Evolutionary conservation across 2,797 vertebrate genomes (phyloP), one percentile per base, ranked within the genome.

Genomic region (Myotis findleyi): DNA sequence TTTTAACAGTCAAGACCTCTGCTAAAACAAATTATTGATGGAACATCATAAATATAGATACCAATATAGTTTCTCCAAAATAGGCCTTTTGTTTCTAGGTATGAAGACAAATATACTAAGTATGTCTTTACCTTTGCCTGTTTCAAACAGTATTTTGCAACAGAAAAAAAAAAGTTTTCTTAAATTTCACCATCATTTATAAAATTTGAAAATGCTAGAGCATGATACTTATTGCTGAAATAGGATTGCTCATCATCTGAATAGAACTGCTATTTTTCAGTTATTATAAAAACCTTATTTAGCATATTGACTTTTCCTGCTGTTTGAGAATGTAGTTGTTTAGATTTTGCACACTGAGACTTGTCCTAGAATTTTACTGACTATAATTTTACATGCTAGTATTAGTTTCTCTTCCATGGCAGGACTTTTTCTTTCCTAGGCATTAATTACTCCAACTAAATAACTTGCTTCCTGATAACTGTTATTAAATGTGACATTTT

Each of bases 161-260:
- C 1, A 55, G n/a, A 76, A 86, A 53, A 41, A 41, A 71, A n/a
- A 57, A 64, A 7, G 8, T 85, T 66, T 41, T 23, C 49, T 41
- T 77, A 87, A 49, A 82, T 72, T 89, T 90, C 17, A 89, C 17
- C 38, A 85, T 59, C 27, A 92, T 76, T 86, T 86, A 57, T 17
- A 76, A 82, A 80, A 16, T 6, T 83, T 41, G 3, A 55, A 77
- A 88, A 72, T 79, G 2, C 51, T 80, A 41, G 3, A 68, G 10
- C 14, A 21, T 81, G 51, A 55, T 20, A 93, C 38, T 85, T 80
- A 68, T 27, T 81, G 33, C 11, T 51, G 47, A 89, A 73, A 75
- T 80, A 16, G 57, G 14, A 86, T 89, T 89, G 41, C 17, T 80
- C 36, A 73, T 79, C 33, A 69, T 73, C 51, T 62, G 38, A 80